Percentiles rank a stretch among this genome's conserved stretches.
These are phyloP conservation scores for Andrena praecox DNA, from an alignment of 2,888 invertebrate species.

Conservation along the genomic window DNA sequence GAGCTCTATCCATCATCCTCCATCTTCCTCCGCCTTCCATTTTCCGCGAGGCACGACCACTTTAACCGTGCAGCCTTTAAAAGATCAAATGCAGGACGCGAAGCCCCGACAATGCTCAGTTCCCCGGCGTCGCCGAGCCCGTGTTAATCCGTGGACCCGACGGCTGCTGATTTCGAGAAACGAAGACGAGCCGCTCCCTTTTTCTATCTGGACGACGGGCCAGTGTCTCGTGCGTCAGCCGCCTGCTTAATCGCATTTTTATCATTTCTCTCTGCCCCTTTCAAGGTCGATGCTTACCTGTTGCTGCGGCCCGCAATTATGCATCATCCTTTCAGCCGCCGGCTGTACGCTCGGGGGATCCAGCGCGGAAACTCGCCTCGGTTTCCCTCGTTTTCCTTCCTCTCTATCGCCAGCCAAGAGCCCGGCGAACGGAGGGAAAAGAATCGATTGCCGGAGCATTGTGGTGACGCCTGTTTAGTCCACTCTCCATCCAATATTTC, in stretches of 20 bases:
- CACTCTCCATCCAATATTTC: neutral
- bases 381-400: neutral
- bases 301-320: conserved; percentile 49
- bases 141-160: conserved; percentile 17
- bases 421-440: conserved; percentile 10
- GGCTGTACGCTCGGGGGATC: conserved; percentile 22
- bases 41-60: conserved; percentile 16
- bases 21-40: conserved; percentile 36
- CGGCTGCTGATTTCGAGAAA: neutral
- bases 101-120: conserved; percentile 15
- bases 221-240: neutral
- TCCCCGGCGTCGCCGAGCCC: conserved; percentile 13
- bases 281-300: conserved; percentile 44
- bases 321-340: conserved; percentile 25
- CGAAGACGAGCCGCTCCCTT: neutral
- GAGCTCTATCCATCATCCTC: conserved; percentile 54
- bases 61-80: neutral
- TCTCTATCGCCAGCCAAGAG: conserved; percentile 9
- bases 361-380: conserved; percentile 23
- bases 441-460: conserved; percentile 3
- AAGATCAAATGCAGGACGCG: conserved; percentile 5
- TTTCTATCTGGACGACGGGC: neutral
- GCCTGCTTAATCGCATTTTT: conserved; percentile 20
- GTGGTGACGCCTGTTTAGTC: conserved; percentile 7
- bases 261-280: conserved; percentile 4